Percentiles rank a stretch among this genome's conserved stretches.
Conservation (phyloP, 2,888 invertebrate species). For the Hofmannophila pseudospretella region DNA sequence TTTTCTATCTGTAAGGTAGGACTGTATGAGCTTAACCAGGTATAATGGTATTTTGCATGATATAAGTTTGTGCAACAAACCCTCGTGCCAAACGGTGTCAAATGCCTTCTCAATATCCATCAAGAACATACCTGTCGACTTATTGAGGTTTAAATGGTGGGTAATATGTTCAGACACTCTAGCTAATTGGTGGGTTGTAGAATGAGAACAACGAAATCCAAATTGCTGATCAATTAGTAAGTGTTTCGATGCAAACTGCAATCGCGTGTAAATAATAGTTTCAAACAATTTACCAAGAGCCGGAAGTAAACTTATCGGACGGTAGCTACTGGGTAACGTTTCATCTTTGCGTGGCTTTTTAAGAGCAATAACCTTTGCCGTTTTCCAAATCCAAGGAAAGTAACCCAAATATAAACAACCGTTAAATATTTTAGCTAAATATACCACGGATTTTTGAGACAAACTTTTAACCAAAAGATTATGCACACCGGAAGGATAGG, state of each 20-base stretch:
- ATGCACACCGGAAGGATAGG: no score
- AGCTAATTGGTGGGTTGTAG: slow-evolving; percentile 9
- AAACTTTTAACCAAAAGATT: slow-evolving; percentile 7
- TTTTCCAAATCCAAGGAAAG: slow-evolving; percentile 5
- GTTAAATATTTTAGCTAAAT: slow-evolving; percentile 9
- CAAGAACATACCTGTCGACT: slow-evolving; percentile 11
- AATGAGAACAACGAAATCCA: slow-evolving; percentile 10
- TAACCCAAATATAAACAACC: slow-evolving; percentile 1
- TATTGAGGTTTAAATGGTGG: no score
- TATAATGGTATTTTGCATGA: not conserved
- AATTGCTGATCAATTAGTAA: slow-evolving; percentile 9
- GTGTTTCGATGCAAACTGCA: not conserved
- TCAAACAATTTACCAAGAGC: slow-evolving; percentile 11
- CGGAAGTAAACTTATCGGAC: slow-evolving; percentile 13
- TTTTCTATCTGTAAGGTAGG: slow-evolving; percentile 1
- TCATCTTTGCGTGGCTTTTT: slow-evolving; percentile 10
- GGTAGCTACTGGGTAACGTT: slow-evolving; percentile 4
- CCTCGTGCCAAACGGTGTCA: no score
- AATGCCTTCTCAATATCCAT: no score
- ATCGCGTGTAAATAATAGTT: slow-evolving; percentile 4
- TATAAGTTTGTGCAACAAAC: slow-evolving; percentile 5
- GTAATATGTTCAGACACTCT: slow-evolving; percentile 10
- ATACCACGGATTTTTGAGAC: slow-evolving; percentile 4
- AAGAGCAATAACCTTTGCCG: slow-evolving; percentile 8
- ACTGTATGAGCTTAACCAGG: slow-evolving; percentile 5